These are phyloP conservation scores for Zaprionus lineosus DNA, from an alignment of 2,888 invertebrate genomes.

Conservation along the genomic window DNA sequence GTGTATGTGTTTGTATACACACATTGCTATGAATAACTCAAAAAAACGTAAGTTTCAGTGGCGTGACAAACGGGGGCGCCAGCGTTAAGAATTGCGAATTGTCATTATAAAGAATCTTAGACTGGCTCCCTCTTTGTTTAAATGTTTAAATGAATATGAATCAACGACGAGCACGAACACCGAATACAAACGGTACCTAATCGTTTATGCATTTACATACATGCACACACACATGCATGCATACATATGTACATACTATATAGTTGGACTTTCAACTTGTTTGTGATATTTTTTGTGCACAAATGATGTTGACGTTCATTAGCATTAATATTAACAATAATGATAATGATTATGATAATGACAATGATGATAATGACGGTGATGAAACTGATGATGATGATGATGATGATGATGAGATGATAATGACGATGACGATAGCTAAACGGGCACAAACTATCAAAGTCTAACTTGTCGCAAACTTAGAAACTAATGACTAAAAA, in stretches of 20 bases:
- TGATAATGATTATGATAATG: conserved; percentile 4
- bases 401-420: neutral
- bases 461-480: conserved; percentile 21
- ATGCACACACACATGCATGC: neutral
- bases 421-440: conserved; percentile 31
- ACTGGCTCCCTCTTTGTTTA: conserved; percentile 17
- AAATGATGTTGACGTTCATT: conserved; percentile 9
- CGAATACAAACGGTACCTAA: neutral
- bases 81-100: conserved; percentile 9
- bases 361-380: too few species aligned
- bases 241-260: neutral
- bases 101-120: conserved; percentile 11
- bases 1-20: conserved; percentile 10
- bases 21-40: conserved; percentile 46
- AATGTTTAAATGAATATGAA: conserved; percentile 10
- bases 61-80: conserved; percentile 42
- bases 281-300: conserved; percentile 45
- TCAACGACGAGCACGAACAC: conserved; percentile 18
- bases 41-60: conserved; percentile 40
- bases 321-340: too few species aligned
- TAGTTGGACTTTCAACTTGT: conserved; percentile 76
- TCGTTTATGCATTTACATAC: neutral
- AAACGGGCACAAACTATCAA: conserved; percentile 38
- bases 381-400: conserved; percentile 23
- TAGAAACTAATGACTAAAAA: conserved; percentile 9